A percentile compares a stretch with the other conserved stretches of the same genome.
Evolutionary conservation across 2,113 vertebrate species (phyloP).

Genomic region (Oxygymnocypris stewartii): DNA sequence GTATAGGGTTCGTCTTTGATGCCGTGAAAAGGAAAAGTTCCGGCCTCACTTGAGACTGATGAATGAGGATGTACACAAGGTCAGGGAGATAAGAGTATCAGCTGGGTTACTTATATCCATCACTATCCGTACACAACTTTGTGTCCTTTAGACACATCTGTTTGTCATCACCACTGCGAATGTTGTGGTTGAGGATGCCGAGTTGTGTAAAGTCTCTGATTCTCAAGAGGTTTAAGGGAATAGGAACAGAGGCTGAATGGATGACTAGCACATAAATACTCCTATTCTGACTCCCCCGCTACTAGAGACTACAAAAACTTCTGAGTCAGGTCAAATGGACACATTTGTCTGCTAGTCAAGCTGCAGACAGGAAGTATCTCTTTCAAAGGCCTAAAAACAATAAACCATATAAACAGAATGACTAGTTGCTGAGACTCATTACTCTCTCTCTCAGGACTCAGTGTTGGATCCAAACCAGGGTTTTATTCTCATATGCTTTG

Average conservation of each 20-base stretch:
- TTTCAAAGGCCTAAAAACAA: slow-evolving; percentile 64
- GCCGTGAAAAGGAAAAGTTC: slow-evolving; percentile 36
- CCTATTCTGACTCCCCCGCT: slow-evolving; percentile 7
- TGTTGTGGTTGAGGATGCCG: neutral
- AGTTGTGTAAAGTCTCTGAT: neutral
- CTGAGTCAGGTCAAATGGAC: slow-evolving; percentile 15
- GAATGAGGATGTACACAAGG: slow-evolving; percentile 19
- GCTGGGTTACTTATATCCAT: slow-evolving; percentile 25
- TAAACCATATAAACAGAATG: slow-evolving; percentile 62
- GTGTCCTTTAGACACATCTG: slow-evolving; percentile 9
- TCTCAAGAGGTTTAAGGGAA: neutral
- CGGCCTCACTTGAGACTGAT: slow-evolving; percentile 44
- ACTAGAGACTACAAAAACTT: slow-evolving; percentile 29
- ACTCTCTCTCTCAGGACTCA: slow-evolving; percentile 27
- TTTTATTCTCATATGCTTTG: slow-evolving; percentile 43
- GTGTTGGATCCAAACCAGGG: slow-evolving; percentile 45
- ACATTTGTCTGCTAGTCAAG: slow-evolving; percentile 54
- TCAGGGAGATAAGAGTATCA: slow-evolving; percentile 39
- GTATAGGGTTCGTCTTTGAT: slow-evolving; percentile 34
- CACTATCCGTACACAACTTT: slow-evolving; percentile 15
- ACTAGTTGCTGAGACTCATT: slow-evolving; percentile 39
- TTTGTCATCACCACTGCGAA: slow-evolving; percentile 27
- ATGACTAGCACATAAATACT: slow-evolving; percentile 24
- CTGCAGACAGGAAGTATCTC: slow-evolving; percentile 58
- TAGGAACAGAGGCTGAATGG: neutral